Base-by-base conservation (phyloP, 37 sponge, comb jelly and placozoan genomes). In the Chondrosia reniformis region DNA sequence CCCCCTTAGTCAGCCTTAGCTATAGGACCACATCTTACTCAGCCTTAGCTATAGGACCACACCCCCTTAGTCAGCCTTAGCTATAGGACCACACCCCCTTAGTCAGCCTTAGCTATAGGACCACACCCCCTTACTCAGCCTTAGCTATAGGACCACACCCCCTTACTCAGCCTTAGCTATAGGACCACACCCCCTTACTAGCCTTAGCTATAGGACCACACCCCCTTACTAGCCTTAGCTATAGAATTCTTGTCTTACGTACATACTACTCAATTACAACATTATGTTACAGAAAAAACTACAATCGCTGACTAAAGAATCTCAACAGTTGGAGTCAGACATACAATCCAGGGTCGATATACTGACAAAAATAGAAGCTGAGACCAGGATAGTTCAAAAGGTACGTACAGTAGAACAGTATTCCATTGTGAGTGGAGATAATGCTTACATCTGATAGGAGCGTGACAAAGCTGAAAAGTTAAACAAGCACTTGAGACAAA, bases 281-380 rank as follows among this genome's bases (percentile, higher is more conserved):
- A 3, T 6, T 45, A 7, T n/a, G 22, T 27, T 83, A 75, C 58
- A 93, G 89, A 92, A 95, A 67, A 95, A 93, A 65, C 75, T 98
- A 22, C 88, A 89, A 28, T 62, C 61, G 37, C 49, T 98, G 56
- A 84, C 82, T 41, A 43, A 44, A 75, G 96, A 98, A 76, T 90
- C 87, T 41, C 76, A 83, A 33, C 37, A 69, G 1, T 62, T 95
- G 22, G 91, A 93, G 2, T 25, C 32, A 74, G 99, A 95, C 66
- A 85, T 95, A 22, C 38, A 74, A 1, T 84, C 84, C 55, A 49
- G 99, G 33, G 57, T 83, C 37, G 96, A 92, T 21, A 72, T 95
- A 12, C 81, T 93, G 37, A 64, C 67, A 19, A 95, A 79, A 78
- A 84, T 95, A 15, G 85, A 84, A 10, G 65, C 64, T 38, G 96